These are phyloP conservation scores for Argentina silus DNA, from an alignment of 2,797 vertebrate genomes.

Conservation along the genomic window DNA sequence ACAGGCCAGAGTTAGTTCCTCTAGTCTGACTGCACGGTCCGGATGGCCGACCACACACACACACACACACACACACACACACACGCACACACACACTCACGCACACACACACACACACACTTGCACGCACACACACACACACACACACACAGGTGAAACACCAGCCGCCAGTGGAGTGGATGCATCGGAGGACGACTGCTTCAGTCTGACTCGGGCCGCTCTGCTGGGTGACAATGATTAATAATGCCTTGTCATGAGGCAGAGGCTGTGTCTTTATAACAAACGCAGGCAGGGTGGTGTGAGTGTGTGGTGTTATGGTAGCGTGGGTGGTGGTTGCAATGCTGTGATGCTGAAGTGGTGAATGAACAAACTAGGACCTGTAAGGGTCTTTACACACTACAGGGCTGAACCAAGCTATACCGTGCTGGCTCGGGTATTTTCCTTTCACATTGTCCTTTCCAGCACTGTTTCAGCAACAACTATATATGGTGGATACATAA, in stretches of 20 bases:
- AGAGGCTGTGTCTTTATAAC: constrained; percentile 28
- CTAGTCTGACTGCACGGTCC: constrained; percentile 8
- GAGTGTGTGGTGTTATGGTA: constrained; percentile 40
- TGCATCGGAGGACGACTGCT: constrained; percentile 6
- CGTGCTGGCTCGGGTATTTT: too few species aligned
- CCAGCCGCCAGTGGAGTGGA: not conserved
- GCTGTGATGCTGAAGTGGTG: not conserved
- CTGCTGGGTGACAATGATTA: constrained; percentile 40
- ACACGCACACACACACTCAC: constrained; percentile 11
- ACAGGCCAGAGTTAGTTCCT: constrained; percentile 51
- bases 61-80: constrained; percentile 31
- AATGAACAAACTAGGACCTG: too few species aligned
- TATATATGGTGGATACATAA: too few species aligned
- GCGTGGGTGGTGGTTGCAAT: not conserved
- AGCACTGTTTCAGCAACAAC: too few species aligned
- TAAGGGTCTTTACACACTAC: not conserved
- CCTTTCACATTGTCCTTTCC: too few species aligned
- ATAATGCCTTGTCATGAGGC: constrained; percentile 46
- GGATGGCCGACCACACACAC: not conserved
- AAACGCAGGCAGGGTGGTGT: constrained; percentile 60
- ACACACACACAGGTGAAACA: constrained; percentile 7
- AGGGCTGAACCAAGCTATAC: too few species aligned
- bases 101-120: constrained; percentile 29
- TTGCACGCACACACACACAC: constrained; percentile 11
- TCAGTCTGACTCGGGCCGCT: constrained; percentile 51